phyloP scores from a whole-genome alignment of 2,797 vertebrate genomes.

The Sebastes steindachneri region DNA sequence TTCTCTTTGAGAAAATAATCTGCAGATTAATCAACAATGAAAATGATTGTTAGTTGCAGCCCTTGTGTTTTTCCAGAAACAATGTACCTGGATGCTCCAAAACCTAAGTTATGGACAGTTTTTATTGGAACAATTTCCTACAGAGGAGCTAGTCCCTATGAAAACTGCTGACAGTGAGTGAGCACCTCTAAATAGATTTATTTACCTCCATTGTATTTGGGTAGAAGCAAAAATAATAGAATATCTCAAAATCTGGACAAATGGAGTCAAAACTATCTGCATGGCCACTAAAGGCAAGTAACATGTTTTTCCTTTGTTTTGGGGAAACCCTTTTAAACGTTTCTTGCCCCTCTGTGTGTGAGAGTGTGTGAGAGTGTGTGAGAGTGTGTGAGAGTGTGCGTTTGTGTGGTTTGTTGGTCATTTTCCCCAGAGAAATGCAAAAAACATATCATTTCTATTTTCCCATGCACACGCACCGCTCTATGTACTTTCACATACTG shows the following conservation, averaged over 20 bases:
- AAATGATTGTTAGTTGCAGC: no score
- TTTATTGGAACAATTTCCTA: no score
- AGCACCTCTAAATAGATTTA: not conserved
- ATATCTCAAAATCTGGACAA: not conserved
- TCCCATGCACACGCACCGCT: not conserved
- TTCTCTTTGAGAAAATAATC: no score
- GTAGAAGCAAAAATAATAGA: not conserved
- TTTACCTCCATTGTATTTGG: not conserved
- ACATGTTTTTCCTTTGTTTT: not conserved
- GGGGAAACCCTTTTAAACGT: not conserved
- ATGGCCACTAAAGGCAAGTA: not conserved
- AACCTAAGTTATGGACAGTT: not conserved
- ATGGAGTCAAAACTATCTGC: not conserved
- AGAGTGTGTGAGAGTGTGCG: not conserved
- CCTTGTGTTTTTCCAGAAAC: not conserved
- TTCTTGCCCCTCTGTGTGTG: not conserved
- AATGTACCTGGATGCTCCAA: not conserved
- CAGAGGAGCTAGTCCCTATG: not conserved
- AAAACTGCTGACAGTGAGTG: no score
- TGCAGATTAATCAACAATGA: no score
- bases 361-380: not conserved
- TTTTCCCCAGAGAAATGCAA: not conserved
- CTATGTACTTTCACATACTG: slow-evolving; percentile 17
- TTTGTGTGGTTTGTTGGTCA: not conserved
- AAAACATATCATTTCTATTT: slow-evolving; percentile 12